Conservation (phyloP, 1,140 invertebrate genomes). For the Pseudomyrmex sp. region DNA sequence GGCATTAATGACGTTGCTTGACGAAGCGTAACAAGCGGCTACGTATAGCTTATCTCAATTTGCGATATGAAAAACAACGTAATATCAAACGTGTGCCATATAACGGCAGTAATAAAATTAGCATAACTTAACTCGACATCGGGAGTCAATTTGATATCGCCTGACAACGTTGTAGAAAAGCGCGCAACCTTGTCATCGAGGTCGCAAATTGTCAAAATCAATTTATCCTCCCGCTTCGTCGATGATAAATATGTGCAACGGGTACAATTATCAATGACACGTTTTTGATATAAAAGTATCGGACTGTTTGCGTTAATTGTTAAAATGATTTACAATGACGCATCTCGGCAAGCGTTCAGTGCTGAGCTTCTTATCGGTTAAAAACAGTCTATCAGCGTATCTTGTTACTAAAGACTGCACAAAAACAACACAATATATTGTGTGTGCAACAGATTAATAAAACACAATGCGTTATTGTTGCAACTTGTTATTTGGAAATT, state of each 20-base stretch:
- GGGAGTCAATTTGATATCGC: conserved; percentile 34
- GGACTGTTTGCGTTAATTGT: neutral
- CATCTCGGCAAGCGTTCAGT: neutral
- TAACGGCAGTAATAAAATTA: conserved; percentile 48
- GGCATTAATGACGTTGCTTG: conserved; percentile 27
- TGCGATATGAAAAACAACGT: conserved; percentile 47
- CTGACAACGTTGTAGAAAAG: neutral
- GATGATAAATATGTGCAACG: neutral
- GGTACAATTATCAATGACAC: neutral
- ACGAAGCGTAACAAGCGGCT: conserved; percentile 22
- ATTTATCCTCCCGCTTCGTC: conserved; percentile 17
- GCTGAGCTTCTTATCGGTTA: no score
- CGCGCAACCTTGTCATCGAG: conserved; percentile 16
- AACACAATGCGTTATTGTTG: neutral
- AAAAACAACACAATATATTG: no score
- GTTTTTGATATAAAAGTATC: neutral
- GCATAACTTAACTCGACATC: conserved; percentile 51
- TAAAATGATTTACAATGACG: conserved; percentile 17
- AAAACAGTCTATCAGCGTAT: no score
- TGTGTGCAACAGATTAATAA: no score
- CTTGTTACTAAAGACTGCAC: no score
- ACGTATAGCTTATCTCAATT: conserved; percentile 47
- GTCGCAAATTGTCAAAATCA: no score
- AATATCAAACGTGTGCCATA: conserved; percentile 37
- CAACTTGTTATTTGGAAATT: neutral